Evolutionary conservation across 2,888 invertebrate genomes (phyloP), one percentile per base, ranked within the genome.

Genomic region (Cremastinae sp.): DNA sequence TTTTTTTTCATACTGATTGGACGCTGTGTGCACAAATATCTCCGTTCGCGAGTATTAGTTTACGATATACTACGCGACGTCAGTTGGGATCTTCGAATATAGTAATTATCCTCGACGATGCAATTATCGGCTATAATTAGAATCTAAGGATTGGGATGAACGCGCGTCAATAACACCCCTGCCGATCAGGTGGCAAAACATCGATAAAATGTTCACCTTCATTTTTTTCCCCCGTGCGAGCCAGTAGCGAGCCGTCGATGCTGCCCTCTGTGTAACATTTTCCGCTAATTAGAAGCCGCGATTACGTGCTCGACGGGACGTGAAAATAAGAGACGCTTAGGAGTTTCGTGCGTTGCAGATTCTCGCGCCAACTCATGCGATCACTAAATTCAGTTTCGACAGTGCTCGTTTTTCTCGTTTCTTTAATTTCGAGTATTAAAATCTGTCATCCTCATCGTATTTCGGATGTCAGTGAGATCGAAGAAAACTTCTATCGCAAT

Each of bases 261-360:
- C 28, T 53, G 51, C 12, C 35, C 22, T 49, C 39, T 72, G 61
- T 37, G 10, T 35, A 83, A 87, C 81, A 87, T 86, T 88, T 88
- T 86, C 87, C 88, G 86, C 87, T 87, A 86, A 84, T 88, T 88
- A 87, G 39, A 51, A 81, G 78, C 84, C 20, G n/a, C 51, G 83
- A 87, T 88, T 88, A 87, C 81, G 86, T 84, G 85, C 85, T 84
- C 82, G 81, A 81, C 18, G 59, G 39, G 45, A 80, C 83, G 75
- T 87, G 87, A 87, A 88, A 88, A 87, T n/a, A n/a, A n/a, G n/a
- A n/a, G n/a, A n/a, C n/a, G n/a, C n/a, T n/a, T n/a, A n/a, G n/a
- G n/a, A n/a, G n/a, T n/a, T n/a, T n/a, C n/a, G 81, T 82, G 78
- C 75, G 70, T 59, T 45, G 49, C 20, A 64, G 74, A 81, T 83